Conservation (phyloP, 2,113 vertebrate genomes). For the Ptilorrhoa leucosticta region DNA sequence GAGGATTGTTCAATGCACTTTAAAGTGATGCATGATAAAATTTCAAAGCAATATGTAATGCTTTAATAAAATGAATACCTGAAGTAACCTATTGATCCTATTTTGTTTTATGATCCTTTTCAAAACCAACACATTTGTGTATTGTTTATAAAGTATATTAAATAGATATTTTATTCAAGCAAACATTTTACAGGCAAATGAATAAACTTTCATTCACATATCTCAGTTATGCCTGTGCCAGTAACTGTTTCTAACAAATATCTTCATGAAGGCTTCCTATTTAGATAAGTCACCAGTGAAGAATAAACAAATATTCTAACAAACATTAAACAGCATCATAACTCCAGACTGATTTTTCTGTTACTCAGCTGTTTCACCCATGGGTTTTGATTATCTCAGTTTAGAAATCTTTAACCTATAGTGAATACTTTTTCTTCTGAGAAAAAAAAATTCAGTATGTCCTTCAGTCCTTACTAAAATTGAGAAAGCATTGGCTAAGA, state of each 20-base stretch:
- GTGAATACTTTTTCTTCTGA: background rate
- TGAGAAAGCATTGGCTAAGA: background rate
- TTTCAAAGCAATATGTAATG: slow-evolving; percentile 2
- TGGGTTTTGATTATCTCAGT: slow-evolving; percentile 45
- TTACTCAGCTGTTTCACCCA: slow-evolving; percentile 17
- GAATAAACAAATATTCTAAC: slow-evolving; percentile 24
- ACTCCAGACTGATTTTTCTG: slow-evolving; percentile 50
- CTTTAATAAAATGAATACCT: slow-evolving; percentile 22
- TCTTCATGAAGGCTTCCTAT: background rate
- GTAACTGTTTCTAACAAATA: background rate
- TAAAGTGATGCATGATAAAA: background rate
- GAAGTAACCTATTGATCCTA: background rate
- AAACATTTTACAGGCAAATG: background rate
- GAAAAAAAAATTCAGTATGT: background rate
- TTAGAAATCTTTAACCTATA: slow-evolving; percentile 19
- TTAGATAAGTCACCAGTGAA: slow-evolving; percentile 20
- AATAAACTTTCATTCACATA: slow-evolving; percentile 1
- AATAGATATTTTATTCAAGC: background rate
- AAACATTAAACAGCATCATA: slow-evolving; percentile 24
- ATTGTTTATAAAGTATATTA: background rate
- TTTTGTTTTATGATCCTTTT: slow-evolving; percentile 9
- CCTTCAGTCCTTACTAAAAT: background rate
- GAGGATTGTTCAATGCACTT: background rate
- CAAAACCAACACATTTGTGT: background rate
- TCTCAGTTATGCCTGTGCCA: background rate